Evolutionary conservation across 2,888 invertebrate genomes (phyloP), one percentile per base, ranked within the genome.

Genomic region (Luperina testacea): DNA sequence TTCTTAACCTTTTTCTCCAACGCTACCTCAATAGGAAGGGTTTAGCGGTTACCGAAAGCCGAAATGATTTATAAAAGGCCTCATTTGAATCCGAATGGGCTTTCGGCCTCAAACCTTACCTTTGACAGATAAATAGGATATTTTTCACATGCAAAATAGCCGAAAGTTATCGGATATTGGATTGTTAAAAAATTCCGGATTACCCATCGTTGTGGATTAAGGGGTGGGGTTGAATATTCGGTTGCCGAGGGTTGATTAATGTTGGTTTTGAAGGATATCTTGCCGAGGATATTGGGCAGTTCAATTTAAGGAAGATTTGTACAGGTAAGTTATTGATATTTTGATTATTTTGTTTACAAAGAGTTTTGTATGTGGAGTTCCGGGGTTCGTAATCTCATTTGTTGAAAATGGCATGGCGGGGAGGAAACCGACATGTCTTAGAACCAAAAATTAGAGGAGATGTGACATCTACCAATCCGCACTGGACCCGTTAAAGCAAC

Each of bases 21-120:
- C 93, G 72, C 73, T 94, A 90, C 92, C 48, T 78, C n/a, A 77
- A 80, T 85, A 87, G 87, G 65, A 92, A 91, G 91, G 94, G 92
- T 93, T 92, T 91, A 92, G 91, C 92, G 91, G 88, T 90, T 91
- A 91, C 92, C 93, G 92, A 93, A 93, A 93, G 91, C 93, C 92
- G 92, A 92, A 94, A 95, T 96, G 95, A 95, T 96, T 95, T 95
- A 96, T 94, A 95, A 96, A 96, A 95, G 94, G 93, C 92, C 92
- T 94, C 93, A 96, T 96, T 96, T 96, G 94, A 96, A 96, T 96
- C 91, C 91, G 93, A 95, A 96, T 95, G 93, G 93, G 88, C 90
- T 94, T 92, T 94, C 91, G 93, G 94, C 78, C 84, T 79, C 78
- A 78, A 78, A 75, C 81, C 76, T 69, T 73, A 85, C 89, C 78